Evolutionary conservation across 37 sponge, comb jelly and placozoan species (phyloP), one percentile per base, ranked within the genome.

Genomic region (Axinella damicornis): DNA sequence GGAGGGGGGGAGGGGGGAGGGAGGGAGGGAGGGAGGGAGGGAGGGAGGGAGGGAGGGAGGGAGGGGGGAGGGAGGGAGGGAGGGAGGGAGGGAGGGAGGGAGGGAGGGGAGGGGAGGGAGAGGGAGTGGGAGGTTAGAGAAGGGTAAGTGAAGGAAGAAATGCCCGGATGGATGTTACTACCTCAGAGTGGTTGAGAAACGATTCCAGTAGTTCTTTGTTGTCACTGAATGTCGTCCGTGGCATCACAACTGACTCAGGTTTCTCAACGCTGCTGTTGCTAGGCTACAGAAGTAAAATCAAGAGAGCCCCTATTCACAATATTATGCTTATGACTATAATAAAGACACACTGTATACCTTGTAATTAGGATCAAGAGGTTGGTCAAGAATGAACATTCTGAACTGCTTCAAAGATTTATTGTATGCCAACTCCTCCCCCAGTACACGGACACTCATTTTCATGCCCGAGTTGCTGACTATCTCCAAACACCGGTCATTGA

Each of bases 351-450:
- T 61, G 62, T 61, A 11, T 53, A 85, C 85, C 78, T 85, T 85
- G 27, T 77, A 77, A 40, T 64, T 40, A 1, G 85, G 85, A 53
- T 85, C 83, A 22, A 89, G 39, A 9, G 89, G 89, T 66, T 78
- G 36, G 22, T 83, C 83, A 5, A 77, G 33, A 0, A 89, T 77
- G 54, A 89, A 89, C 73, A 89, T 89, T 70, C 77, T 82, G 60
- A 72, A 89, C 71, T 82, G 89, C 33, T 61, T 55, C 17, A 83
- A 60, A 28, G 52, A 6, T 71, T 31, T 82, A 65, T 89, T 89
- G 37, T 83, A 89, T 14, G 89, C 89, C 64, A 89, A 56, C 39
- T 89, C 89, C 56, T 89, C 89, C 9, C 78, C 27, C 25, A 89
- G 73, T 5, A 89, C 83, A 46, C 19, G 32, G 34, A 67, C 33